These are phyloP conservation scores for Antitype chi DNA, from an alignment of 2,888 invertebrate species.

Conservation along the genomic window DNA sequence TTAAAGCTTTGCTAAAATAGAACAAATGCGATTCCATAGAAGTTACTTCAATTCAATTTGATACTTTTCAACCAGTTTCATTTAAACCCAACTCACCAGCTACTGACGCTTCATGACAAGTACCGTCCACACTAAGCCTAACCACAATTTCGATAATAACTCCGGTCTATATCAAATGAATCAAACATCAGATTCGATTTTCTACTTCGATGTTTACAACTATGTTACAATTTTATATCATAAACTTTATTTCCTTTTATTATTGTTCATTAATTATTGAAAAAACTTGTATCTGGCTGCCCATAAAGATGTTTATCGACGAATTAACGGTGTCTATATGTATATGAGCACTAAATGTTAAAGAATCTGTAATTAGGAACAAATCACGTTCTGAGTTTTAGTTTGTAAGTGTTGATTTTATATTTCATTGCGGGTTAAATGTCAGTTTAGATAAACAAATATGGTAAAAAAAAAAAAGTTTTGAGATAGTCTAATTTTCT, in stretches of 20 bases:
- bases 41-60: neutral
- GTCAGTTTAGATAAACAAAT: constrained; percentile 19
- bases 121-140: constrained; percentile 70
- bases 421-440: constrained; percentile 14
- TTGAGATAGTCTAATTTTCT: neutral
- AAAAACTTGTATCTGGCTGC: constrained; percentile 69
- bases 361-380: constrained; percentile 41
- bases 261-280: constrained; percentile 81
- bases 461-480: neutral
- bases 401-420: constrained; percentile 46
- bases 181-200: constrained; percentile 86
- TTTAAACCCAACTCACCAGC: neutral
- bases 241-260: constrained; percentile 86
- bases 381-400: constrained; percentile 38
- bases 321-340: constrained; percentile 56
- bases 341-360: constrained; percentile 40
- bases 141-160: constrained; percentile 56
- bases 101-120: neutral
- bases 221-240: constrained; percentile 87
- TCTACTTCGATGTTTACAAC: constrained; percentile 87
- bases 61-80: neutral
- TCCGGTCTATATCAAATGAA: constrained; percentile 79
- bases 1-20: neutral
- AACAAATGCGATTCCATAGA: neutral
- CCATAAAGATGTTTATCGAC: constrained; percentile 70